Evolutionary conservation across 1,140 invertebrate genomes (phyloP), one percentile per base, ranked within the genome.

Genomic region (Zaprionus taronus): DNA sequence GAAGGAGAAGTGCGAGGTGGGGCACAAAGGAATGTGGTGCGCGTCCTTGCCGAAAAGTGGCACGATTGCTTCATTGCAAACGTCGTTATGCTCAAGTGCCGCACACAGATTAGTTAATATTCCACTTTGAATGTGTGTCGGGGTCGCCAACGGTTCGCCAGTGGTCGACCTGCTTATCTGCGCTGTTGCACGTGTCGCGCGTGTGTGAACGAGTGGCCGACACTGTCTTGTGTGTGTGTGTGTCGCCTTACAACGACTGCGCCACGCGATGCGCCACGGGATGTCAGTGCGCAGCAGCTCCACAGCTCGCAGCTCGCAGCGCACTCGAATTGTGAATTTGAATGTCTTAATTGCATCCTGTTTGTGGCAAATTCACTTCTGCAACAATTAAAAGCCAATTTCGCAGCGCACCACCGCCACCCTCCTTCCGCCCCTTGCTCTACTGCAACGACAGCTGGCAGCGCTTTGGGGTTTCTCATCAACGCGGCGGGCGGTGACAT

Each of bases 271-370:
- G 41, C 41, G 15, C 41, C 41, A 44, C 15, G 15, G 38, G 38
- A 28, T 20, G 44, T 49, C 44, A 20, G 44, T 20, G 38, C 28
- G 28, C 28, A 28, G 7, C 44, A 20, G 44, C 44, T 47, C 36
- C 36, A 38, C 28, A 31, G 28, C 28, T 34, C 31, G 15, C 38
- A n/a, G 31, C 31, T 41, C 38, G 38, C 38, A 41, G 44, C 44
- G 44, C 28, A 62, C 69, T 79, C 28, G 31, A 60, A 62, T 78
- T 22, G 62, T 75, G 62, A 81, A 66, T 69, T 79, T 75, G 68
- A 82, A 83, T 82, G 85, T 90, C 85, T 89, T 90, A 89, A 89
- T 89, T 89, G 79, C 85, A 90, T 89, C 81, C 85, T 85, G 85
- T 83, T 90, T 83, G 81, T 79, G 79, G 85, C 85, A 85, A 90